These are phyloP conservation scores for Phymorhynchus buccinoides DNA, from an alignment of 1,140 invertebrate genomes.

Conservation along the genomic window DNA sequence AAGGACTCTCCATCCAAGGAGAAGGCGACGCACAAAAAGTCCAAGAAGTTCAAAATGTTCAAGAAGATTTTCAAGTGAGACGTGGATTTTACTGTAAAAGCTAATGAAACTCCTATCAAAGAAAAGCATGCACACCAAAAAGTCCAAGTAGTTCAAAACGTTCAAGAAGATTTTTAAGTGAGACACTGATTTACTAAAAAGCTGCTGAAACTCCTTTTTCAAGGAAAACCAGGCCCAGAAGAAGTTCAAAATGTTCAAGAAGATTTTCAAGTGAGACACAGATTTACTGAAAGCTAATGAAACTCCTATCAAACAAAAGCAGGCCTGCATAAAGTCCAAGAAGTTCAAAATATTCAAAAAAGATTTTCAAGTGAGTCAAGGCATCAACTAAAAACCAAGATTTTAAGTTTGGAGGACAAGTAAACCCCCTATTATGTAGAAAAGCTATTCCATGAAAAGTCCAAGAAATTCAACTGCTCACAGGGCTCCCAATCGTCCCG, in stretches of 20 bases:
- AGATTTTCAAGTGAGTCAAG: too few species aligned
- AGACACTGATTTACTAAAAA: neutral
- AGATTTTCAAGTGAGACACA: constrained; percentile 39
- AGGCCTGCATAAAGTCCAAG: constrained; percentile 32
- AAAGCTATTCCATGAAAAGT: too few species aligned
- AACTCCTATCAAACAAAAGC: too few species aligned
- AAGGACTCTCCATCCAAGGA: constrained; percentile 37
- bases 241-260: constrained; percentile 45
- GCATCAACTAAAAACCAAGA: too few species aligned
- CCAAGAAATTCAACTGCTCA: too few species aligned
- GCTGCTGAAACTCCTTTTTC: too few species aligned
- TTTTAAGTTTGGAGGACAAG: too few species aligned
- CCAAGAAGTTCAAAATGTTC: constrained; percentile 43
- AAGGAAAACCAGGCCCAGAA: neutral
- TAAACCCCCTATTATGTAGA: too few species aligned
- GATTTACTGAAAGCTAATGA: too few species aligned
- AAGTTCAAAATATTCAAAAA: constrained; percentile 38
- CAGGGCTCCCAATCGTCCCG: too few species aligned
- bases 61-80: constrained; percentile 46
- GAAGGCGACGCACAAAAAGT: constrained; percentile 40
- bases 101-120: too few species aligned
- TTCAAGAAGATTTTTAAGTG: constrained; percentile 49
- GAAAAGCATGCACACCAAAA: neutral
- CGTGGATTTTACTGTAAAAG: too few species aligned
- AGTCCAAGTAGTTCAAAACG: constrained; percentile 43